Evolutionary conservation across 2,888 invertebrate species (phyloP).

Genomic region (Sinodicranocentrus sp.): DNA sequence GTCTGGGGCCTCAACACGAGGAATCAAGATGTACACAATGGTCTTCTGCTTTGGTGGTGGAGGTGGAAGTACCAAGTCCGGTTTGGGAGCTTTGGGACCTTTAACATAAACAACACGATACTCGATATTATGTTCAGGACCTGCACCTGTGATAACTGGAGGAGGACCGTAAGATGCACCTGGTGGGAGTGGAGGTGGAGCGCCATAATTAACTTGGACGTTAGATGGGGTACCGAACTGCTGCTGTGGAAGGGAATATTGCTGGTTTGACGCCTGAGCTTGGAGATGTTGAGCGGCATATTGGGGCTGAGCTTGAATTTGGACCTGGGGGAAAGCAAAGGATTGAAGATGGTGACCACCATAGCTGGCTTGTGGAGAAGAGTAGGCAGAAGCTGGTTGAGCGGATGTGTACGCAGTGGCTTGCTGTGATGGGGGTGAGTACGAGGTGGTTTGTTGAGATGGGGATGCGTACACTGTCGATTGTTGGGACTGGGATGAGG

Average conservation of each 20-base stretch:
- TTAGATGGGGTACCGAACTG: slow-evolving; percentile 60
- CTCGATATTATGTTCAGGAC: slow-evolving; percentile 72
- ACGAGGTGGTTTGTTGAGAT: slow-evolving; percentile 32
- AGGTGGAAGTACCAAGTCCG: slow-evolving; percentile 70
- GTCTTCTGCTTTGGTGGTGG: slow-evolving; percentile 72
- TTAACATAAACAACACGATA: slow-evolving; percentile 72
- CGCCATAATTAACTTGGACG: slow-evolving; percentile 67
- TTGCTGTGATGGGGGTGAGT: slow-evolving; percentile 30
- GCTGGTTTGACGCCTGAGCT: slow-evolving; percentile 30
- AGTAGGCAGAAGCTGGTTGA: slow-evolving; percentile 22
- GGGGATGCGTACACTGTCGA: neutral
- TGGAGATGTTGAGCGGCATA: slow-evolving; percentile 52
- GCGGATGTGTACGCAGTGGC: slow-evolving; percentile 32
- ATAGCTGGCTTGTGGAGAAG: slow-evolving; percentile 35
- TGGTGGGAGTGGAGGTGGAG: slow-evolving; percentile 69
- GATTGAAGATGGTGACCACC: slow-evolving; percentile 38
- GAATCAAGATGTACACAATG: slow-evolving; percentile 72
- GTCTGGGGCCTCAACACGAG: slow-evolving; percentile 61
- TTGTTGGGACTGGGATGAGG: slow-evolving; percentile 25
- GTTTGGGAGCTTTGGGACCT: slow-evolving; percentile 66
- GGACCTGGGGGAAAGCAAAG: slow-evolving; percentile 43
- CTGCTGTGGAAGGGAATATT: slow-evolving; percentile 55
- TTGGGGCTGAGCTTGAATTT: slow-evolving; percentile 58
- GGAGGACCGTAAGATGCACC: slow-evolving; percentile 70
- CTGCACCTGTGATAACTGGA: slow-evolving; percentile 70